phyloP scores from a whole-genome alignment of 2,888 invertebrate genomes.

The Lasioglossum oenotherae region DNA sequence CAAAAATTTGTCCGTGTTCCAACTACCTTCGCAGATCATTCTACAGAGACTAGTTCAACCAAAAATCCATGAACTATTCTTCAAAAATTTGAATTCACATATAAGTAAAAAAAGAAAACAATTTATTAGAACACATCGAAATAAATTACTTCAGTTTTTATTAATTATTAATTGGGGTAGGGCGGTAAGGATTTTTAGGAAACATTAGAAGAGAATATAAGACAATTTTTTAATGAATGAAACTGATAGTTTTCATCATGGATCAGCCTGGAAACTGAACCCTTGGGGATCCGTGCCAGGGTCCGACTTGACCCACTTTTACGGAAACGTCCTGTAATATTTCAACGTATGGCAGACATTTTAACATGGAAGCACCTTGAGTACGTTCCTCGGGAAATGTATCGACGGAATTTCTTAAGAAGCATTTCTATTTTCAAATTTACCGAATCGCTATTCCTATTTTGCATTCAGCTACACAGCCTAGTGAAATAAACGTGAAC shows the following conservation, averaged over 20 bases:
- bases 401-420: neutral
- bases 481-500: no score
- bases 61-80: neutral
- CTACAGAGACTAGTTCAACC: neutral
- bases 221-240: neutral
- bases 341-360: neutral
- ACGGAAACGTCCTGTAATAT: neutral
- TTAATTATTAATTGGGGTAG: no score
- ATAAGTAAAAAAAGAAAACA: neutral
- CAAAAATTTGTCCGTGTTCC: neutral
- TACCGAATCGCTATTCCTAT: neutral
- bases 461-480: neutral
- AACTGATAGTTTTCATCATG: neutral
- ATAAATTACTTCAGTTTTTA: no score
- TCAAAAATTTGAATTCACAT: neutral
- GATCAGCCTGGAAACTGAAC: neutral
- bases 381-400: neutral
- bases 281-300: neutral
- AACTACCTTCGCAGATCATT: neutral
- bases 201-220: no score
- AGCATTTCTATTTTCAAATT: neutral
- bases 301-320: neutral
- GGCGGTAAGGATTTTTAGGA: neutral
- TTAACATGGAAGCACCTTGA: neutral
- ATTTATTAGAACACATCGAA: neutral